Evolutionary conservation across 2,797 vertebrate species (phyloP).

Genomic region (Lepus townsendii): DNA sequence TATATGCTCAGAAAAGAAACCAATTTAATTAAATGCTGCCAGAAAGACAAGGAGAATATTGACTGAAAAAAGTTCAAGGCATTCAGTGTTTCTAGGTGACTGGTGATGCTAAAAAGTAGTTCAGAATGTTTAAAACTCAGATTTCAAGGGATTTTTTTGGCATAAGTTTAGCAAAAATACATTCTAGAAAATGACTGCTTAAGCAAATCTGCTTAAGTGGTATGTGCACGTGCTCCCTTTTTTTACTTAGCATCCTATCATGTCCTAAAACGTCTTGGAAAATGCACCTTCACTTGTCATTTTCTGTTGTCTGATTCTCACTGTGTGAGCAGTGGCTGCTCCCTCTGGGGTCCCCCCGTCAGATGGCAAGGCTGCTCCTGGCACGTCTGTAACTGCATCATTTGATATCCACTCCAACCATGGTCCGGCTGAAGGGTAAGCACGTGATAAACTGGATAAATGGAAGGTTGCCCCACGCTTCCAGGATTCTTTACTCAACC

Average conservation of each 20-base stretch:
- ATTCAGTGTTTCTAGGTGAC: neutral
- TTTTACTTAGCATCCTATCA: slow-evolving; percentile 38
- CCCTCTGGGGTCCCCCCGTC: neutral
- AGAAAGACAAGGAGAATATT: slow-evolving; percentile 44
- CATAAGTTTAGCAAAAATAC: slow-evolving; percentile 9
- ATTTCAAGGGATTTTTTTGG: slow-evolving; percentile 1
- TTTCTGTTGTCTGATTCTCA: slow-evolving; percentile 46
- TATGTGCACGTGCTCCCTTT: neutral
- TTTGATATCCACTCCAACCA: slow-evolving; percentile 6
- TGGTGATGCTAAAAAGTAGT: slow-evolving; percentile 18
- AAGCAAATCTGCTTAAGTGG: slow-evolving; percentile 4
- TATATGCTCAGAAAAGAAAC: neutral
- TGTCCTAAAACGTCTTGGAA: slow-evolving; percentile 36
- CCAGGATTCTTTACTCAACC: neutral
- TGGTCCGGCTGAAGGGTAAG: neutral
- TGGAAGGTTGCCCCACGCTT: neutral
- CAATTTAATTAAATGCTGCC: neutral
- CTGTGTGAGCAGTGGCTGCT: neutral
- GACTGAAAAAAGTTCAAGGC: neutral
- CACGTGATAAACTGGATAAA: neutral
- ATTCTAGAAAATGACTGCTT: neutral
- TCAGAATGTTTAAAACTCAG: slow-evolving; percentile 47
- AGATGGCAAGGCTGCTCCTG: neutral
- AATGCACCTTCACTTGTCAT: slow-evolving; percentile 9
- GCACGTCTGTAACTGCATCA: neutral